Evolutionary conservation across 1,140 invertebrate genomes (phyloP), one percentile per base, ranked within the genome.

Genomic region (Homalodisca vitripennis): DNA sequence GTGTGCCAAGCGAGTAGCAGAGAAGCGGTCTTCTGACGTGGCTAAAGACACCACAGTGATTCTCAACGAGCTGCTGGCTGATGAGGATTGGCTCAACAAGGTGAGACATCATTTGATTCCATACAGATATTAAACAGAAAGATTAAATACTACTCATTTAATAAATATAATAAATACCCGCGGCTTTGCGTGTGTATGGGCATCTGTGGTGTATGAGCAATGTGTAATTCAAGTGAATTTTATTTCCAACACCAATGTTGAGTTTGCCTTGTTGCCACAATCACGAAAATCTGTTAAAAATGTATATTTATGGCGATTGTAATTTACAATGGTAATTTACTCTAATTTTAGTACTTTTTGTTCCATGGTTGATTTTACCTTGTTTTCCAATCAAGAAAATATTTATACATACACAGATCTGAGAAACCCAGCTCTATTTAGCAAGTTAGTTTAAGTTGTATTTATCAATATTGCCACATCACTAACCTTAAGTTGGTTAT

Each of bases 11-110:
- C 83, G 89, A 74, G 92, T 94, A 0, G 84, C 85, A 17, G 89
- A 92, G 74, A 92, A 92, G 75, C 85, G 90, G 74, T 81, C 86
- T 73, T 83, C 84, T 60, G 88, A 90, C 81, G 87, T 87, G 1
- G 84, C 85, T 72, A 92, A 93, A 77, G 90, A 92, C 74, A 93
- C 92, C 1, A 93, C 92, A 17, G 86, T 90, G 76, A 91, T 95
- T 76, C 83, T 95, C 29, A 93, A 94, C 75, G 91, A 94, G 82
- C 81, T 94, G 73, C 80, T 95, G 31, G 91, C 92, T 0, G 92
- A 94, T 77, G 90, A 92, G 81, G 79, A 83, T 66, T 94, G 92
- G 92, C 82, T 94, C 29, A 89, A 89, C 79, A 87, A 92, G 86
- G 92, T 93, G 81, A 78, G 73, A 74, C 72, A 29, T 30, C 30